phyloP scores from a whole-genome alignment of 2,888 invertebrate species.

The Doris montereyensis region DNA sequence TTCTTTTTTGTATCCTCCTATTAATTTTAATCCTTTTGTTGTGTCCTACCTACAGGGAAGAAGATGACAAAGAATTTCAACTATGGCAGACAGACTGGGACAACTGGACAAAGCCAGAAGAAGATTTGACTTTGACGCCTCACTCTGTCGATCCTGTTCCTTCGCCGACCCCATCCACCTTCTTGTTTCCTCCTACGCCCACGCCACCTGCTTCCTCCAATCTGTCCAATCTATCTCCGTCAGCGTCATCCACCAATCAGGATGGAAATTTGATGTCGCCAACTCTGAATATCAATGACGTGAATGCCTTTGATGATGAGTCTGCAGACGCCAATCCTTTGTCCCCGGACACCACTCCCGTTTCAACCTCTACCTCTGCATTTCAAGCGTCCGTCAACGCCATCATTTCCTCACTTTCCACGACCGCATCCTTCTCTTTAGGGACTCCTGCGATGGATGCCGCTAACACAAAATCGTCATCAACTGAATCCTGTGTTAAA shows the following conservation, averaged over 20 bases:
- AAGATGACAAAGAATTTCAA: conserved; percentile 53
- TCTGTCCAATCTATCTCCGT: neutral
- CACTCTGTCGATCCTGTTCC: conserved; percentile 33
- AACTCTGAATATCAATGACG: too few species aligned
- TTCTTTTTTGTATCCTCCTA: neutral
- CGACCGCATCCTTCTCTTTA: neutral
- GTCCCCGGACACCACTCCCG: too few species aligned
- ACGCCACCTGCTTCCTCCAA: neutral
- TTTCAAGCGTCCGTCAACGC: neutral
- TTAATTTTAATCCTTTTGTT: neutral
- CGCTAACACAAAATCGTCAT: too few species aligned
- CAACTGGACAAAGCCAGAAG: conserved; percentile 42
- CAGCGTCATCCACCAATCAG: too few species aligned
- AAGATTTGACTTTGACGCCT: conserved; percentile 23
- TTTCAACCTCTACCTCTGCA: too few species aligned
- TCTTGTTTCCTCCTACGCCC: conserved; percentile 29
- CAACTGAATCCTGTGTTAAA: too few species aligned
- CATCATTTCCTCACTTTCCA: neutral
- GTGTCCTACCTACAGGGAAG: conserved; percentile 47
- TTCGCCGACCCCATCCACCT: conserved; percentile 37
- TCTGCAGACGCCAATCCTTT: too few species aligned
- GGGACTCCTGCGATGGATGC: too few species aligned
- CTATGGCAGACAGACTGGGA: conserved; percentile 51
- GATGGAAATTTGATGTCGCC: too few species aligned
- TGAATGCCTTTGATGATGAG: too few species aligned